Base-by-base conservation (phyloP, 2,113 vertebrate genomes). In the Reinhardtius hippoglossoides region DNA sequence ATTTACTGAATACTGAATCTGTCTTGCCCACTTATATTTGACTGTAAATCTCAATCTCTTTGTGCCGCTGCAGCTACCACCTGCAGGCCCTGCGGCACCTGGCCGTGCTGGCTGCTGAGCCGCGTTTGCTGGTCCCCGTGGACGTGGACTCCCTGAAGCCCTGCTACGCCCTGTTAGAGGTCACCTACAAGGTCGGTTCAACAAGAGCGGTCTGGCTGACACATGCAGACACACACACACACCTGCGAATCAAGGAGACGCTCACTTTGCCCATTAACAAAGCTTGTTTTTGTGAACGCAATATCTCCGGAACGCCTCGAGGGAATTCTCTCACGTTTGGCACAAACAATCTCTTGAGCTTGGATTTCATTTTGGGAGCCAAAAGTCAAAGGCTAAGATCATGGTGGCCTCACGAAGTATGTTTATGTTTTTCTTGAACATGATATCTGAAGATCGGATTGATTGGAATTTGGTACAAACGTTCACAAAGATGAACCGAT, bases 61-160 rank as follows among this genome's bases (percentile, higher is more conserved):
- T 67, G 42, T 66, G 16, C 5, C 48, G n/a, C 24, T 56, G 0
- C 91, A 99, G 98, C 73, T 99, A 99, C 89, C 98, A 99, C 90
- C 95, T 99, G 5, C 98, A 99, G 94, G 98, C 98, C 10, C 89
- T 99, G 66, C 94, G 98, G 5, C 98, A 99, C 82, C 92, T 99
- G 46, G 97, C 96, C 0, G 98, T 99, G 27, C 92, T 99, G 79
- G 98, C 98, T 0, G 96, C 97, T 0, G 97, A 98, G 66, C 97
- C 97, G 0, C 94, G 97, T n/a, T 95, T 99, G 16, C 93, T 99
- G 9, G 97, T 98, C 0, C 98, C 98, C 0, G 95, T 99, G 61
- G 97, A 99, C 0, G 98, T 99, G 76, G 98, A 99, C 77, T 95
- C 97, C 1, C 95, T 97, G 78, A 96, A 93, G 0, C 97, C 98